phyloP scores from a whole-genome alignment of 2,797 vertebrate species.

The Garrulus glandarius region DNA sequence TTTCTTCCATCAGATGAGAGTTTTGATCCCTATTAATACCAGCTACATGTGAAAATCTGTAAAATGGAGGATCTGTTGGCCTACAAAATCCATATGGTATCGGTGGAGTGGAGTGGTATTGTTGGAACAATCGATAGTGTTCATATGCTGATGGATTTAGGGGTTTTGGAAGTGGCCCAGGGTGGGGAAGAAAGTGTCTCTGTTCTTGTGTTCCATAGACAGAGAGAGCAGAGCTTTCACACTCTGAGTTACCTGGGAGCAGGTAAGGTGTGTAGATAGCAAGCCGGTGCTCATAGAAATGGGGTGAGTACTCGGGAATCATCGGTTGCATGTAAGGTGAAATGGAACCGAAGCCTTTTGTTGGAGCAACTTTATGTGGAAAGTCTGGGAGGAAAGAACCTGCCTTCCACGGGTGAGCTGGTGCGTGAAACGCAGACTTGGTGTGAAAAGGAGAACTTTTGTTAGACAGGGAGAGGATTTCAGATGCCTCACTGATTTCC shows the following conservation, averaged over 20 bases:
- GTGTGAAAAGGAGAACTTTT: slow-evolving; percentile 70
- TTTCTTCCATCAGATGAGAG: slow-evolving; percentile 74
- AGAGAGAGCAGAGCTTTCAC: slow-evolving; percentile 76
- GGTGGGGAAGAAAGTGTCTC: slow-evolving; percentile 84
- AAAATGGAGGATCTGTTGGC: slow-evolving; percentile 78
- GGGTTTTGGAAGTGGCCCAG: slow-evolving; percentile 79
- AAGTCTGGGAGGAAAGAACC: slow-evolving; percentile 76
- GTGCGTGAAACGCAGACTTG: slow-evolving; percentile 80
- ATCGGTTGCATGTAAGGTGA: slow-evolving; percentile 79
- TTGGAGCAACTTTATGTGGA: slow-evolving; percentile 69
- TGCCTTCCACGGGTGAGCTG: slow-evolving; percentile 79
- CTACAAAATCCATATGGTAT: slow-evolving; percentile 85
- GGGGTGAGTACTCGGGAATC: slow-evolving; percentile 82
- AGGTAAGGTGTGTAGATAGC: slow-evolving; percentile 85
- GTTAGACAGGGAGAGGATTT: slow-evolving; percentile 57
- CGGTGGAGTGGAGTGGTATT: slow-evolving; percentile 77
- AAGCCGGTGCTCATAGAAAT: slow-evolving; percentile 81
- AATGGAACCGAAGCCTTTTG: slow-evolving; percentile 74
- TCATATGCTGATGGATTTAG: slow-evolving; percentile 72
- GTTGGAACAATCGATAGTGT: slow-evolving; percentile 84
- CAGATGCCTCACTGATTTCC: slow-evolving; percentile 55
- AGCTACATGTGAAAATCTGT: slow-evolving; percentile 75
- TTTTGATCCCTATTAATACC: slow-evolving; percentile 76
- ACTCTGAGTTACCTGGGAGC: slow-evolving; percentile 75
- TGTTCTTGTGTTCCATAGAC: slow-evolving; percentile 82